Evolutionary conservation across 2,888 invertebrate species (phyloP), one percentile per base, ranked within the genome.

Genomic region (Mesorhabditis sp.): DNA sequence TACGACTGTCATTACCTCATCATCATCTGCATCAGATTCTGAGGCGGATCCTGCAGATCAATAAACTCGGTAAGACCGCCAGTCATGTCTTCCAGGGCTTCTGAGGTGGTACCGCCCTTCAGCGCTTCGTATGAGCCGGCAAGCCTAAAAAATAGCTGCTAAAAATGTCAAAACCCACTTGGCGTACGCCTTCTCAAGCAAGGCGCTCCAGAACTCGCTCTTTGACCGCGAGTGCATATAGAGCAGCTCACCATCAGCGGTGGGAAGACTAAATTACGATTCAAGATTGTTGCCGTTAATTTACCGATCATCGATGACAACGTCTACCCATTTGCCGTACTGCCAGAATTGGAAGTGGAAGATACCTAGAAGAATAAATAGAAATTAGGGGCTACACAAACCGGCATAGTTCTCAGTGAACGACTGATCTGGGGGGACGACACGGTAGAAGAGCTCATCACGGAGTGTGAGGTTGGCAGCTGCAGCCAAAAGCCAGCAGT

Each of bases 51-150:
- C 10, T 91, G 80, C 83, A 95, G 90, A 81, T 95, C 93, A 86
- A 94, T 94, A 70, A 83, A 82, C 75, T 86, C 84, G 6, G 84
- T 84, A 44, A 86, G 74, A 45, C 86, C 85, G 15, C 86, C 89
- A 0, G 97, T 98, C 87, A 98, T 97, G 88, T 99, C 98, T 87
- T 96, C 96, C 93, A 98, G 94, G 0, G 97, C 98, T 87, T 99
- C 98, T 85, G 94, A 94, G 0, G 97, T 95, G 0, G 94, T 93
- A 28, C 98, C 97, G 61, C 97, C 97, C 87, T 94, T 95, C 0
- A 98, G 89, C 0, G 96, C 93, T 86, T 99, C 98, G 87, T 98
- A 98, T 0, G 95, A 95, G 1, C 97, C 97, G 87, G 94, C 93
- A 69, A 98, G 70, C 68, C 77, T 82, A 62, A n/a, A 70, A 66